phyloP scores from a whole-genome alignment of 2,113 vertebrate genomes.

The Microcebus jonahi region DNA sequence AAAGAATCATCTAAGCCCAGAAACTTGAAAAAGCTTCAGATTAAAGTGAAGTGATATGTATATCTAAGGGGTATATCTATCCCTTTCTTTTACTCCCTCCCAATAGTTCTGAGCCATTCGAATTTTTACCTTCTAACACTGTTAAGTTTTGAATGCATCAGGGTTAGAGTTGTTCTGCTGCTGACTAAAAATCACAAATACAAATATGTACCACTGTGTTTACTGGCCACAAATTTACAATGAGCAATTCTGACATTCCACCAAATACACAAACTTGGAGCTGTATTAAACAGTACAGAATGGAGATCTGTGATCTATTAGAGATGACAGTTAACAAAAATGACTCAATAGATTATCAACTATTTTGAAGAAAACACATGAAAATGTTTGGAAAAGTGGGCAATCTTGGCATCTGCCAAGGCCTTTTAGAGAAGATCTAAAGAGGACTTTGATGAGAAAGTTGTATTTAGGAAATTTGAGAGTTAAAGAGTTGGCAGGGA shows the following conservation, averaged over 20 bases:
- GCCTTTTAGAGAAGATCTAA: neutral
- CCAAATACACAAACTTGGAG: conserved; percentile 33
- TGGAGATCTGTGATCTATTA: neutral
- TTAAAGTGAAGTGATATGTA: neutral
- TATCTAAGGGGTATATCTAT: neutral
- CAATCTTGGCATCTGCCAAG: neutral
- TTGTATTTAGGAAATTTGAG: neutral
- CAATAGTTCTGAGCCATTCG: neutral
- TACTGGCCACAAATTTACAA: neutral
- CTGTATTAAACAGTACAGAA: neutral
- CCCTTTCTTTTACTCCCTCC: neutral
- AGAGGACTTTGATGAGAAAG: neutral
- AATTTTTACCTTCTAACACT: neutral
- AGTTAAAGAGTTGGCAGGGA: neutral
- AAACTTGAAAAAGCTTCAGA: neutral
- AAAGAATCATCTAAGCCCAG: neutral
- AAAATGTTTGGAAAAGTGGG: conserved; percentile 38
- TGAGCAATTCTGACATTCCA: neutral
- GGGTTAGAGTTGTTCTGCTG: neutral
- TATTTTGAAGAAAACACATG: conserved; percentile 29
- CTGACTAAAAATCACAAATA: neutral
- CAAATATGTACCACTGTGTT: neutral
- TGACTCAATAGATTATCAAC: neutral
- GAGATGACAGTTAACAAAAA: neutral
- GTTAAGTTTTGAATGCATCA: neutral